Base-by-base conservation (phyloP, 2,797 vertebrate genomes). In the Cossypha niveicapilla region DNA sequence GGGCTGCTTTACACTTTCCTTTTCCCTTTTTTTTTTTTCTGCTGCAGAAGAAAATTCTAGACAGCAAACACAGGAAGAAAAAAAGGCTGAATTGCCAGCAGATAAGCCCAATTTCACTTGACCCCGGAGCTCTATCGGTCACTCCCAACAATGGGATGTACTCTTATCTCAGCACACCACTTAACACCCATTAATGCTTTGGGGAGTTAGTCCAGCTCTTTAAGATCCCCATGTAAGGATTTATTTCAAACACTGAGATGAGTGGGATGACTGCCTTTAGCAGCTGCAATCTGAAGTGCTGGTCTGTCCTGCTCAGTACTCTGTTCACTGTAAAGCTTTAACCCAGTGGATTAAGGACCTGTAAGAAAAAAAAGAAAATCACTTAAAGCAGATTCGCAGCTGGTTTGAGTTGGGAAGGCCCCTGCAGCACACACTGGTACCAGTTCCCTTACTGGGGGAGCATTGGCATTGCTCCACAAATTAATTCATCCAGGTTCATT, bases 111-210 rank as follows among this genome's bases (percentile, higher is more conserved):
- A 94, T 95, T 97, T 96, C 95, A 96, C 95, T 95, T 97, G 94
- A 96, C 93, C 96, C 87, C 54, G 82, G 88, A 87, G 96, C 90
- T 95, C 84, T 67, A 27, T 86, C 19, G 44, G 96, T 95, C 92
- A 92, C 67, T 94, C 92, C 62, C n/a, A 89, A 96, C 96, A 96
- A 90, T 89, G 92, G 93, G 94, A 94, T 96, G 90, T 80, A 10
- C 78, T 87, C 95, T 97, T 97, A 96, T 96, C 96, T 97, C 75
- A 62, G 94, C 84, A 66, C 82, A 83, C 84, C 94, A 97, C 96
- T 97, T 96, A 96, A 94, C 96, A 96, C 96, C 95, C 95, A 96
- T 96, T 97, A 97, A 96, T 93, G 93, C 95, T 94, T 90, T 63
- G 88, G 93, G 88, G 96, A 95, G 90, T 93, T 88, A 93, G 83